Evolutionary conservation across 2,888 invertebrate genomes (phyloP).

Genomic region (Drosophila conformis): DNA sequence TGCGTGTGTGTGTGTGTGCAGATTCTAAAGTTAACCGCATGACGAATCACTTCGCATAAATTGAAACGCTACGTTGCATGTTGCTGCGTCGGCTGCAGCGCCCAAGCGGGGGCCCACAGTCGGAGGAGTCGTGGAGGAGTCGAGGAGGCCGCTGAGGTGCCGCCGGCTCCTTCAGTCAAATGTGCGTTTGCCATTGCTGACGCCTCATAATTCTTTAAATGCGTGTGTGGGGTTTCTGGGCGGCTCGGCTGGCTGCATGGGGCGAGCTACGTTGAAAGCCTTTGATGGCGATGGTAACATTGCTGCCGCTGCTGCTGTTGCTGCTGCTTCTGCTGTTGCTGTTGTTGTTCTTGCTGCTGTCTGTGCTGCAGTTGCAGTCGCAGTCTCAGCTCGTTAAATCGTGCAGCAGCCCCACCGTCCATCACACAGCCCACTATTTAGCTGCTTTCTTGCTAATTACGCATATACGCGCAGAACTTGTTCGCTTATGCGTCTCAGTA

Average conservation of each 20-base stretch:
- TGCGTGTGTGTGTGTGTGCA: constrained; percentile 57
- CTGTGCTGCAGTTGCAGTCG: constrained; percentile 31
- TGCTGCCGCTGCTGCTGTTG: constrained; percentile 12
- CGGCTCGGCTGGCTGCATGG: constrained; percentile 52
- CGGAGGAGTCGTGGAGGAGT: background rate
- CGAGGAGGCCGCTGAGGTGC: constrained; percentile 25
- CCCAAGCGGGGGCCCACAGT: constrained; percentile 28
- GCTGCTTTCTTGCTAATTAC: constrained; percentile 75
- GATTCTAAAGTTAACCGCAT: constrained; percentile 81
- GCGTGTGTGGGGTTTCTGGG: constrained; percentile 71
- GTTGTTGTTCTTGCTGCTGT: constrained; percentile 8
- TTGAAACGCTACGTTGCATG: constrained; percentile 80
- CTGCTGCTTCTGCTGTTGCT: constrained; percentile 1
- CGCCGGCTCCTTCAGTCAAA: constrained; percentile 67
- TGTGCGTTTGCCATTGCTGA: constrained; percentile 64
- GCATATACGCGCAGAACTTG: constrained; percentile 49
- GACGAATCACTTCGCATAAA: constrained; percentile 81
- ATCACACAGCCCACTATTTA: constrained; percentile 48
- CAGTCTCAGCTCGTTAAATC: constrained; percentile 72
- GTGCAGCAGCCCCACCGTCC: constrained; percentile 44
- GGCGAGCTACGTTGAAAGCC: constrained; percentile 64
- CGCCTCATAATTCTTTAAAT: constrained; percentile 78
- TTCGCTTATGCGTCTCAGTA: constrained; percentile 39
- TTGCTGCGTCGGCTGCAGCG: constrained; percentile 62
- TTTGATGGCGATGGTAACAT: constrained; percentile 47